These are phyloP conservation scores for Noctua pronuba DNA, from an alignment of 2,888 invertebrate species.

Conservation along the genomic window DNA sequence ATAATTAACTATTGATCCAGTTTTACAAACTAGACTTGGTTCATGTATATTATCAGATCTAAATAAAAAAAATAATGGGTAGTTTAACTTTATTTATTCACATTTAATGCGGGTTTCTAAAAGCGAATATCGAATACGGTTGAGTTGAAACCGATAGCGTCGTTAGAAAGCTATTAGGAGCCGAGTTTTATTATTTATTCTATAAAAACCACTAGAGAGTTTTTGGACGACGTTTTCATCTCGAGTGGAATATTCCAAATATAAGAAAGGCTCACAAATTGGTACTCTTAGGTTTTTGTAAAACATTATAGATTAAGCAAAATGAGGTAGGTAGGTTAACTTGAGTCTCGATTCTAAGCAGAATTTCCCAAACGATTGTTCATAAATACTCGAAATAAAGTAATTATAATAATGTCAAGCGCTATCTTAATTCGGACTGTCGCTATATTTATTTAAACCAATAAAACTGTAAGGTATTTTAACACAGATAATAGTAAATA, in stretches of 20 bases:
- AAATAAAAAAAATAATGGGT: not conserved
- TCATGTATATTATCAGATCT: conserved; percentile 13
- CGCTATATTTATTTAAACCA: no score
- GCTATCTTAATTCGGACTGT: no score
- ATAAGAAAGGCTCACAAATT: not conserved
- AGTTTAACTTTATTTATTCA: not conserved
- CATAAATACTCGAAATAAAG: no score
- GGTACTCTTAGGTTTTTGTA: no score
- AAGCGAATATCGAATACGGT: conserved; percentile 8
- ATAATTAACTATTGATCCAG: conserved; percentile 1
- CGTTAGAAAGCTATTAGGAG: conserved; percentile 52
- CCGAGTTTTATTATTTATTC: conserved; percentile 39
- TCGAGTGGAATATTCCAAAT: not conserved
- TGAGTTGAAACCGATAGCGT: conserved; percentile 31
- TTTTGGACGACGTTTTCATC: conserved; percentile 21
- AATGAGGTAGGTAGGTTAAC: not conserved
- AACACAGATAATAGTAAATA: no score
- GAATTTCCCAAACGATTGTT: not conserved
- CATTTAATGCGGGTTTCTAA: not conserved
- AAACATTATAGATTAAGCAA: not conserved
- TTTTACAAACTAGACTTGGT: not conserved
- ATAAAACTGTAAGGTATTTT: no score
- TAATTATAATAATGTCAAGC: no score
- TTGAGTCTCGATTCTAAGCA: not conserved
- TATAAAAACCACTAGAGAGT: conserved; percentile 14